phyloP scores from a whole-genome alignment of 2,888 invertebrate genomes.

The Melanostoma mellinum region DNA sequence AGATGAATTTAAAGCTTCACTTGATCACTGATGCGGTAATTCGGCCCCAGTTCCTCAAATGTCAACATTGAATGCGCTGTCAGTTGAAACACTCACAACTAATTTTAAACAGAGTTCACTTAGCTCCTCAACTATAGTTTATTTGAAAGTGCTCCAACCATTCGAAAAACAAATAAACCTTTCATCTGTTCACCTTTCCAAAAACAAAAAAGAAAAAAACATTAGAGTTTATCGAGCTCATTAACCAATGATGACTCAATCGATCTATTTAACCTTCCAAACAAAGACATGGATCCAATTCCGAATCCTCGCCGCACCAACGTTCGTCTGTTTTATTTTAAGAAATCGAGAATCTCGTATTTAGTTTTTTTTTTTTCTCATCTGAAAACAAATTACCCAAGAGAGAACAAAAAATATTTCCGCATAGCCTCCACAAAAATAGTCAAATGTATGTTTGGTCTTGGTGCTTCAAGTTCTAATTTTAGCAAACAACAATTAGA shows the following conservation, averaged over 20 bases:
- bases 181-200: not conserved
- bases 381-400: not conserved
- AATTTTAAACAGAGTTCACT: no score
- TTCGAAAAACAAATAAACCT: conserved; percentile 10
- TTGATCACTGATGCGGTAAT: no score
- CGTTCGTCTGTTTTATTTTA: not conserved
- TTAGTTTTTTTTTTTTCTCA: no score
- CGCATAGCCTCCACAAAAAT: conserved; percentile 37
- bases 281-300: conserved; percentile 37
- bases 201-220: not conserved
- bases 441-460: not conserved
- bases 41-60: no score
- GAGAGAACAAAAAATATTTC: conserved; percentile 40
- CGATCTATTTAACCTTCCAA: conserved; percentile 59
- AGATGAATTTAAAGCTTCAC: no score
- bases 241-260: conserved; percentile 57
- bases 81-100: no score
- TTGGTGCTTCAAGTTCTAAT: conserved; percentile 44
- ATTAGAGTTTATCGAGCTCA: not conserved
- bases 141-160: not conserved
- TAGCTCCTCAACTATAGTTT: no score
- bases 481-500: conserved; percentile 38
- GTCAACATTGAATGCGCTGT: no score
- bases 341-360: conserved; percentile 1
- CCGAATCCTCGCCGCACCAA: conserved; percentile 3